Evolutionary conservation across 2,113 vertebrate species (phyloP).

Genomic region (Lycaon pictus): DNA sequence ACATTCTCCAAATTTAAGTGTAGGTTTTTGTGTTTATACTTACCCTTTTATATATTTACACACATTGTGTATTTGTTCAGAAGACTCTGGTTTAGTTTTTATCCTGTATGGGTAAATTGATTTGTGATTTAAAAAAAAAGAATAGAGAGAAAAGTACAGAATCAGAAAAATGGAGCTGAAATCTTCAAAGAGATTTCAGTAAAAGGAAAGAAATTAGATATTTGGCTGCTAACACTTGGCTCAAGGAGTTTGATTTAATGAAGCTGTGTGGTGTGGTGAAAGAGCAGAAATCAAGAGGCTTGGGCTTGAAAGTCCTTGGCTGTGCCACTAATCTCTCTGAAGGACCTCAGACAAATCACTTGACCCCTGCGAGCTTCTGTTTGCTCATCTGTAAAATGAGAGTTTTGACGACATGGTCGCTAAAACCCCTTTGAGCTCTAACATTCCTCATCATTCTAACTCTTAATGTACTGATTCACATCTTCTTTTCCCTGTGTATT

Average conservation of each 20-base stretch:
- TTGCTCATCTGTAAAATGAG: slow-evolving; percentile 26
- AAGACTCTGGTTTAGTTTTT: slow-evolving; percentile 47
- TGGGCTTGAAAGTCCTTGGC: neutral
- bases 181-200: slow-evolving; percentile 56
- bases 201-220: slow-evolving; percentile 2
- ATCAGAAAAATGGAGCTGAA: slow-evolving; percentile 48
- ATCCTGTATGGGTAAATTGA: neutral
- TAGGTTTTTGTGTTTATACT: neutral
- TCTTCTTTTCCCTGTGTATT: slow-evolving; percentile 21
- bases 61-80: slow-evolving; percentile 7
- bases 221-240: slow-evolving; percentile 33
- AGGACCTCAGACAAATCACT: slow-evolving; percentile 14
- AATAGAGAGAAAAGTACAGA: neutral
- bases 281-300: slow-evolving; percentile 33
- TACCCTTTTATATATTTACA: slow-evolving; percentile 18
- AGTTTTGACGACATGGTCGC: neutral
- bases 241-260: slow-evolving; percentile 23
- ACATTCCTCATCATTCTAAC: neutral
- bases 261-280: neutral
- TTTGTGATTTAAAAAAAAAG: neutral
- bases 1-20: neutral
- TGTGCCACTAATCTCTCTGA: slow-evolving; percentile 29
- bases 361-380: slow-evolving; percentile 34
- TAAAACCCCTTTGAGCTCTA: neutral
- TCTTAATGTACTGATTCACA: neutral